Conservation (phyloP, 2,888 invertebrate species). For the Troides oblongomaculatus region DNA sequence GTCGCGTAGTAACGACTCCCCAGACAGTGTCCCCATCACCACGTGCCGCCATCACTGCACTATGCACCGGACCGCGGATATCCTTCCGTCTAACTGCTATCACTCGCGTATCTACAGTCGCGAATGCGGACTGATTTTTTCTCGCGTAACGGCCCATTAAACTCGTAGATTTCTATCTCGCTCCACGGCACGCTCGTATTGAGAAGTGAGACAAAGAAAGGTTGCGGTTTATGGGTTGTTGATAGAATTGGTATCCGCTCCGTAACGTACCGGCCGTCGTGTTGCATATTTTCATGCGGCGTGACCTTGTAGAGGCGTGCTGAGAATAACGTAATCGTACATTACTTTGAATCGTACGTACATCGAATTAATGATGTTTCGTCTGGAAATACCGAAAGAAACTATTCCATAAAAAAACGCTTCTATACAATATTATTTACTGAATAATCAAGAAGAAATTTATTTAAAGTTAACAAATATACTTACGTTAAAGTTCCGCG, state of each 20-base stretch:
- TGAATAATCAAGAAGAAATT: background rate
- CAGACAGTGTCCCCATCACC: conserved; percentile 28
- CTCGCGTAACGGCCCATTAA: conserved; percentile 80
- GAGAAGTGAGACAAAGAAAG: conserved; percentile 79
- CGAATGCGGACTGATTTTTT: conserved; percentile 81
- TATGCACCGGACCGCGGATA: conserved; percentile 53
- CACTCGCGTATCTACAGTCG: conserved; percentile 78
- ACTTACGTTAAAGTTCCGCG: background rate
- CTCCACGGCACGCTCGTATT: conserved; percentile 64
- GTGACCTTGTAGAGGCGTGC: conserved; percentile 61
- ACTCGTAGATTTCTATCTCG: conserved; percentile 79
- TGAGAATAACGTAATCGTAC: conserved; percentile 22
- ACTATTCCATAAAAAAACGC: background rate
- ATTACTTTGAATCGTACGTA: conserved; percentile 20
- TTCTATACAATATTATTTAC: background rate
- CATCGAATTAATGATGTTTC: conserved; percentile 18
- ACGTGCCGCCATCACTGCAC: conserved; percentile 48
- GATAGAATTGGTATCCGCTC: conserved; percentile 80
- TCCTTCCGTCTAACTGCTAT: conserved; percentile 74
- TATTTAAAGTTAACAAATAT: background rate
- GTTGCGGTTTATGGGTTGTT: conserved; percentile 80
- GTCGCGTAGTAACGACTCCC: conserved; percentile 49
- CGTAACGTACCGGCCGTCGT: conserved; percentile 74
- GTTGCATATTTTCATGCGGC: conserved; percentile 74
- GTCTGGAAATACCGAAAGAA: conserved; percentile 14